Conservation (phyloP, 2,888 invertebrate species). For the Operophtera brumata region DNA sequence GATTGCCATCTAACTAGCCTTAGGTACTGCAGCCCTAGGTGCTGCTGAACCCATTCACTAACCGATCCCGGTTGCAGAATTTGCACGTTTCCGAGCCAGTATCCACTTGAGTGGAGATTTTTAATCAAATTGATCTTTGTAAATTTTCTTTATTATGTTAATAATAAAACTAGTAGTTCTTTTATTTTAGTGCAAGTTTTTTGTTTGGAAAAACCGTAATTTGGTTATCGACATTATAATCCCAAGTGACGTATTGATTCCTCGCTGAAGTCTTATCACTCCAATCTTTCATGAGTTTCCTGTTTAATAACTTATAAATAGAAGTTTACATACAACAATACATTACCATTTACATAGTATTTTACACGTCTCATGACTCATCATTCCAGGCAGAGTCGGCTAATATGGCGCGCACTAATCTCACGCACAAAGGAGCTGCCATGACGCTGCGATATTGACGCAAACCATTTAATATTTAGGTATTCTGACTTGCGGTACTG, state of each 20-base stretch:
- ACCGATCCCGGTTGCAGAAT: too few relatives aligned
- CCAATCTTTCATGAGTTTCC: conserved; percentile 3
- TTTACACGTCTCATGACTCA: conserved; percentile 32
- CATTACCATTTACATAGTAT: conserved; percentile 23
- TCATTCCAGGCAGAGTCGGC: conserved; percentile 41
- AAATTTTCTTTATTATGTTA: too few relatives aligned
- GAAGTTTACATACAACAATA: conserved; percentile 13
- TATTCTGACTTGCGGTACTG: conserved; percentile 63
- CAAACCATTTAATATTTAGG: conserved; percentile 78
- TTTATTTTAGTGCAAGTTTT: too few relatives aligned
- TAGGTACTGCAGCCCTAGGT: too few relatives aligned
- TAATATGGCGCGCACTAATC: conserved; percentile 75
- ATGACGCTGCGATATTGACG: conserved; percentile 73
- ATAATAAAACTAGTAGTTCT: too few relatives aligned
- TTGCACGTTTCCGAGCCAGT: too few relatives aligned
- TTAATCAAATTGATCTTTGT: too few relatives aligned
- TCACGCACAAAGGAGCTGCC: conserved; percentile 73
- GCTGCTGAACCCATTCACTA: too few relatives aligned
- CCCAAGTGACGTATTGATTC: background rate
- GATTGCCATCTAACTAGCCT: too few relatives aligned
- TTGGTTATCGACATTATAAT: too few relatives aligned
- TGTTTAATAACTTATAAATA: conserved; percentile 16
- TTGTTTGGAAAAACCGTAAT: too few relatives aligned
- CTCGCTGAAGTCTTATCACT: background rate
- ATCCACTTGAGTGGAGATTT: too few relatives aligned